phyloP scores from a whole-genome alignment of 2,113 vertebrate genomes.

The Ascaphus truei region DNA sequence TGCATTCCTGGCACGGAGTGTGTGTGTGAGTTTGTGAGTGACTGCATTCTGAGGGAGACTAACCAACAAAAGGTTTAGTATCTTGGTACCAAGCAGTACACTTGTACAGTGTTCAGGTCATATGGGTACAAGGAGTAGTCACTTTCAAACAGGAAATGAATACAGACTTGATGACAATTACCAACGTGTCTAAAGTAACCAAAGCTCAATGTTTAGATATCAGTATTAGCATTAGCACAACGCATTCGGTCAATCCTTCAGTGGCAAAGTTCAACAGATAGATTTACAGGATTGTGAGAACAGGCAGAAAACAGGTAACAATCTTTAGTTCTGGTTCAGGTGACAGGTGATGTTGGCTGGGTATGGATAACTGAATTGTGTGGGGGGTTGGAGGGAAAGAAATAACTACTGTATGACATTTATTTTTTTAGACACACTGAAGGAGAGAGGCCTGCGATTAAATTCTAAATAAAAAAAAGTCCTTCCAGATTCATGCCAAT shows the following conservation, averaged over 20 bases:
- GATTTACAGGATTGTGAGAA: too few relatives aligned
- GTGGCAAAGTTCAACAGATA: not conserved
- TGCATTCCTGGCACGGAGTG: too few relatives aligned
- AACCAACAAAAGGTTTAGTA: not conserved
- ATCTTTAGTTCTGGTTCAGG: too few relatives aligned
- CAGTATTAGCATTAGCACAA: not conserved
- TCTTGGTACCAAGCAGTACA: not conserved
- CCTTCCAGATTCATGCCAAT: too few relatives aligned
- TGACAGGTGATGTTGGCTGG: too few relatives aligned
- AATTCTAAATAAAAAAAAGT: too few relatives aligned
- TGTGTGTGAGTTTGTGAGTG: too few relatives aligned
- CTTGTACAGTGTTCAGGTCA: not conserved
- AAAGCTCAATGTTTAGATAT: not conserved
- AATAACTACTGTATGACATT: too few relatives aligned
- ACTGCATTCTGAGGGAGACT: not conserved
- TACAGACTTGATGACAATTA: not conserved
- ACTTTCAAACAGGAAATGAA: slow-evolving; percentile 1
- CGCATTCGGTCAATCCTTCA: not conserved
- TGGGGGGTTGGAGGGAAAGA: not conserved
- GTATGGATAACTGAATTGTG: too few relatives aligned
- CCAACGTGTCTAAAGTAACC: not conserved
- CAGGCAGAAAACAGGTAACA: too few relatives aligned
- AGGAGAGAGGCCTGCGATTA: too few relatives aligned
- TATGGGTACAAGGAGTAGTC: not conserved
- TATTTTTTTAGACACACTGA: too few relatives aligned